These are phyloP conservation scores for Nixonia krombeini DNA, from an alignment of 1,140 invertebrate species.

Conservation along the genomic window DNA sequence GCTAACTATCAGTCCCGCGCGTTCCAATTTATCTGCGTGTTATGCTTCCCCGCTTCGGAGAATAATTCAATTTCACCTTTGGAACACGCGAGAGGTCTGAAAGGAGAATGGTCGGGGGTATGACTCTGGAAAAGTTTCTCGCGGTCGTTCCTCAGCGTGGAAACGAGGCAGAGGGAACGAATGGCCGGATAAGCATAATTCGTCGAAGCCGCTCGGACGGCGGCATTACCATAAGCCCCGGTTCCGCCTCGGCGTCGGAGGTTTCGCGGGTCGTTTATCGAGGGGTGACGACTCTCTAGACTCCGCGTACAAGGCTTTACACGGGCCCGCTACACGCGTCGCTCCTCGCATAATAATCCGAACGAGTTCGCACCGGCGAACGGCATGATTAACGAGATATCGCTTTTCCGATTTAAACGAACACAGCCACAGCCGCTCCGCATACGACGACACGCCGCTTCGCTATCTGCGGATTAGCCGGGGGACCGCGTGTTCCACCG, in stretches of 20 bases:
- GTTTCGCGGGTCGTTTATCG: conserved; percentile 3
- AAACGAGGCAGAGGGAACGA: too few species aligned
- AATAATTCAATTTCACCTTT: too few species aligned
- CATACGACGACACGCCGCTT: conserved; percentile 14
- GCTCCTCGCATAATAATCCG: conserved; percentile 29
- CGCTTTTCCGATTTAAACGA: conserved; percentile 18
- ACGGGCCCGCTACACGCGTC: conserved; percentile 23
- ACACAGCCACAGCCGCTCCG: conserved; percentile 9
- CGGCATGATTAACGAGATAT: conserved; percentile 20
- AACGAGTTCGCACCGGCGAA: conserved; percentile 3
- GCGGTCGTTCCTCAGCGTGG: too few species aligned
- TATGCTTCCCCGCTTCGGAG: too few species aligned
- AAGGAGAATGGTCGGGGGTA: too few species aligned
- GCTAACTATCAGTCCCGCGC: too few species aligned
- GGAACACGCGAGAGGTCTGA: too few species aligned
- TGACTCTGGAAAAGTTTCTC: too few species aligned
- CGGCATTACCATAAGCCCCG: neutral
- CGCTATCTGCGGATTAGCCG: conserved; percentile 18
- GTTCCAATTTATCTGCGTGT: too few species aligned
- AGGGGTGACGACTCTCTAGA: conserved; percentile 1
- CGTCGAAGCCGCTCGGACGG: too few species aligned
- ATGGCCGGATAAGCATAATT: too few species aligned
- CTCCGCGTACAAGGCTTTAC: conserved; percentile 13
- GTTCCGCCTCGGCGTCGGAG: neutral
- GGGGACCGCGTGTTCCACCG: conserved; percentile 4